phyloP scores from a whole-genome alignment of 1,140 invertebrate genomes.

The Tetragonula clypearis region DNA sequence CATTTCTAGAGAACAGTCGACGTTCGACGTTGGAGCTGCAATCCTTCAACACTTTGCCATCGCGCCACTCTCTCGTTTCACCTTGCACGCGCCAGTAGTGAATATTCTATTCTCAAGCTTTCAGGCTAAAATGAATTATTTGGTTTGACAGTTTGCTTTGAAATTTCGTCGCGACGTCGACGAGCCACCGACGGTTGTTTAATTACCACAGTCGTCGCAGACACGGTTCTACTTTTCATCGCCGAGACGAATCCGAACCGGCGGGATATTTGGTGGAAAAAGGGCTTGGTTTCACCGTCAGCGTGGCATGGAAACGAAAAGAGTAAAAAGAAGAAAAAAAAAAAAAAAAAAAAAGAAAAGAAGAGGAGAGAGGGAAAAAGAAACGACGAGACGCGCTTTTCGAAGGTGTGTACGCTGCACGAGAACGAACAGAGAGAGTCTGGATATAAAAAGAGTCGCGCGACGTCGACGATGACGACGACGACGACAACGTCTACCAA shows the following conservation, averaged over 20 bases:
- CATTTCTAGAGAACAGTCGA: too few relatives aligned
- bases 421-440: slow-evolving; percentile 2
- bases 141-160: too few relatives aligned
- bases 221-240: not conserved
- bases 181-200: not conserved
- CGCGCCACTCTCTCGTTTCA: too few relatives aligned
- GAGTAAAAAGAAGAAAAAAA: not conserved
- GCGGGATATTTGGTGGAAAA: not conserved
- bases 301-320: not conserved
- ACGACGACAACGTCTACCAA: slow-evolving; percentile 8
- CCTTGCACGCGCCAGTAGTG: too few relatives aligned
- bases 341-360: too few relatives aligned
- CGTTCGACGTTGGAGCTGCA: too few relatives aligned
- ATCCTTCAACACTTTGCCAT: too few relatives aligned
- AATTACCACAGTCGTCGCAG: not conserved
- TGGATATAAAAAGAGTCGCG: slow-evolving; percentile 34
- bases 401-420: not conserved
- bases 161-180: too few relatives aligned
- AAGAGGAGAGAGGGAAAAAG: not conserved
- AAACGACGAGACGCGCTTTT: not conserved
- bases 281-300: not conserved
- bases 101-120: too few relatives aligned
- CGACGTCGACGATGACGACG: slow-evolving; percentile 15
- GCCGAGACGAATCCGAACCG: not conserved
- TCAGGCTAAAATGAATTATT: too few relatives aligned